Conservation (phyloP, 2,888 invertebrate genomes). For the Salticus scenicus region DNA sequence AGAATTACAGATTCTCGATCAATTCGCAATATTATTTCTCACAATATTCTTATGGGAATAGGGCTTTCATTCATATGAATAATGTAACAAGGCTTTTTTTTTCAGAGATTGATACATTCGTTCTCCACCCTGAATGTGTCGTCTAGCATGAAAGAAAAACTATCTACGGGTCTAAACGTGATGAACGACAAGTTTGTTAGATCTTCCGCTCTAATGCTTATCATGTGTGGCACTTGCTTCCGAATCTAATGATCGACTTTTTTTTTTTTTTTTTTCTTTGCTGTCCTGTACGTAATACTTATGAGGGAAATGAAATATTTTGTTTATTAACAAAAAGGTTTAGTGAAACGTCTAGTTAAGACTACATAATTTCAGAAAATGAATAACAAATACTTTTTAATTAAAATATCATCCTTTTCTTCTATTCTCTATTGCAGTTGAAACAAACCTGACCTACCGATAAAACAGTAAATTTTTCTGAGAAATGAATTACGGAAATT, state of each 20-base stretch:
- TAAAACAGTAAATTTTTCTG: no score
- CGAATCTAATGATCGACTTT: neutral
- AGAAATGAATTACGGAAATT: no score
- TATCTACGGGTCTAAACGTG: constrained; percentile 1
- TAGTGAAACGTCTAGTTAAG: neutral
- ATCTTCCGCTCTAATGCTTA: neutral
- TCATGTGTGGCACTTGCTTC: constrained; percentile 13
- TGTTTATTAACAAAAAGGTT: neutral
- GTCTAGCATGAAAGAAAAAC: constrained; percentile 16
- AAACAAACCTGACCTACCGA: no score
- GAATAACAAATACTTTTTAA: no score
- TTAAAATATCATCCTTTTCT: no score
- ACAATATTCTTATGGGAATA: neutral
- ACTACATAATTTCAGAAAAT: neutral
- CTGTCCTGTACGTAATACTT: neutral
- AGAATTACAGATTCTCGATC: no score
- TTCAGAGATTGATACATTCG: neutral
- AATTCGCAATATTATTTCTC: neutral
- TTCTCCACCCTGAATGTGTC: constrained; percentile 9
- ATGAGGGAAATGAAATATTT: neutral
- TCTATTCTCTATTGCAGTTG: no score
- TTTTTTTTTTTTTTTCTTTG: neutral
- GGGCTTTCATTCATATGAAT: neutral
- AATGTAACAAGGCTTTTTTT: neutral
- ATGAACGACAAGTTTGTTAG: constrained; percentile 24